These are phyloP conservation scores for Doryteuthis pealeii DNA, from an alignment of 1,140 invertebrate species.

Conservation along the genomic window DNA sequence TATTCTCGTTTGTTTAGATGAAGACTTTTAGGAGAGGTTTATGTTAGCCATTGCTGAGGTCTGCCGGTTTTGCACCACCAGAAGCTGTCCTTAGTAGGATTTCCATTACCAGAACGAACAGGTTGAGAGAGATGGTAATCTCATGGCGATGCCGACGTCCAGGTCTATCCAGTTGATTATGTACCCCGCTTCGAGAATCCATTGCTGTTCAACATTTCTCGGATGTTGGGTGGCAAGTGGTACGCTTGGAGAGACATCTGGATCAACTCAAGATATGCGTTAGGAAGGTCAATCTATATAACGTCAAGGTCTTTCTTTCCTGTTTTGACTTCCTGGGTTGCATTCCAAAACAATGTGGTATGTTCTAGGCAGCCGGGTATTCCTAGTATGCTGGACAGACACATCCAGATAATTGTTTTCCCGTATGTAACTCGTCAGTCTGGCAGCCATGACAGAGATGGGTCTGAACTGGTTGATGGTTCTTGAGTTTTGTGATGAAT, in stretches of 20 bases:
- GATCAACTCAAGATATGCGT: background rate
- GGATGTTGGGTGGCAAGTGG: background rate
- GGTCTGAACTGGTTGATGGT: constrained; percentile 22
- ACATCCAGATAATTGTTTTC: constrained; percentile 19
- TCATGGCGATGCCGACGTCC: too few species aligned
- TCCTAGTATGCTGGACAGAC: constrained; percentile 17
- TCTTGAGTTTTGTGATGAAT: too few species aligned
- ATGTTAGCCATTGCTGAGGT: background rate
- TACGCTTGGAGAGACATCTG: constrained; percentile 3
- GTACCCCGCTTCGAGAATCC: background rate
- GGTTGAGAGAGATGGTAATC: background rate
- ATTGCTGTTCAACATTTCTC: background rate
- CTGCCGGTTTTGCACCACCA: background rate
- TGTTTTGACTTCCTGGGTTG: background rate
- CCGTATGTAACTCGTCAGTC: constrained; percentile 15
- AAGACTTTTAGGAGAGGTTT: background rate
- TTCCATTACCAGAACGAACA: background rate
- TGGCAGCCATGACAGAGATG: constrained; percentile 19
- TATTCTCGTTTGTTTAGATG: background rate
- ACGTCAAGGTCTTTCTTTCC: background rate
- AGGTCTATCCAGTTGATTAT: background rate
- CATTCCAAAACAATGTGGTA: background rate
- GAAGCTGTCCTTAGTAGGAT: background rate
- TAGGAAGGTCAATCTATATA: background rate
- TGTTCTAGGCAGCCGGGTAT: background rate